Percentiles rank a stretch among this genome's conserved stretches.
Evolutionary conservation across 2,113 vertebrate species (phyloP).

Genomic region (Uria aalge): DNA sequence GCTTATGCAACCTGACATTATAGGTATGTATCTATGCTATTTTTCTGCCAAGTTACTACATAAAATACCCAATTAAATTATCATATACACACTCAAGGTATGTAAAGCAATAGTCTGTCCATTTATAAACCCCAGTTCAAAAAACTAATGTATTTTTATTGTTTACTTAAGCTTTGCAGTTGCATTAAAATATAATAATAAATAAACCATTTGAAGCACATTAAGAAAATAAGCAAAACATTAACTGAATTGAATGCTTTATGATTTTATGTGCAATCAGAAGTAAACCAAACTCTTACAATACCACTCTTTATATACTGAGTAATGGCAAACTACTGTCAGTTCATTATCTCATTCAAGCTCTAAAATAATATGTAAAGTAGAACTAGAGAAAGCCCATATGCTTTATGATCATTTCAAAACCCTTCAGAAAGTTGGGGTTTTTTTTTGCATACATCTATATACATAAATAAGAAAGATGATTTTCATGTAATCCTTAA

Average conservation of each 20-base stretch:
- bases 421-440: not conserved
- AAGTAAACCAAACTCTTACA: conserved; percentile 69
- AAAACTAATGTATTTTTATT: conserved; percentile 64
- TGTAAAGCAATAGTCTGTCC: conserved; percentile 52
- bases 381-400: not conserved
- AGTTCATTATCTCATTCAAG: conserved; percentile 35
- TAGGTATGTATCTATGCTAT: not conserved
- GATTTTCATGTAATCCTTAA: not conserved
- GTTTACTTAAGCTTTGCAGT: conserved; percentile 68
- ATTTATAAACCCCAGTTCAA: conserved; percentile 62
- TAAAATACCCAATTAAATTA: conserved; percentile 50
- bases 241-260: conserved; percentile 34
- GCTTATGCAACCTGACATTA: not conserved
- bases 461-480: not conserved
- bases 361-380: conserved; percentile 35
- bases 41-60: conserved; percentile 43
- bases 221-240: conserved; percentile 75
- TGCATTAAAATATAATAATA: conserved; percentile 70
- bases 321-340: conserved; percentile 65
- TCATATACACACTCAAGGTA: conserved; percentile 47
- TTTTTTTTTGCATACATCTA: not conserved
- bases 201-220: conserved; percentile 61
- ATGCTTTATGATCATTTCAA: not conserved
- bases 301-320: conserved; percentile 38
- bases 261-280: conserved; percentile 57